Percentiles rank a stretch among this genome's conserved stretches.
Evolutionary conservation across 2,888 invertebrate genomes (phyloP).

Genomic region (Caenorhabditis sp.): DNA sequence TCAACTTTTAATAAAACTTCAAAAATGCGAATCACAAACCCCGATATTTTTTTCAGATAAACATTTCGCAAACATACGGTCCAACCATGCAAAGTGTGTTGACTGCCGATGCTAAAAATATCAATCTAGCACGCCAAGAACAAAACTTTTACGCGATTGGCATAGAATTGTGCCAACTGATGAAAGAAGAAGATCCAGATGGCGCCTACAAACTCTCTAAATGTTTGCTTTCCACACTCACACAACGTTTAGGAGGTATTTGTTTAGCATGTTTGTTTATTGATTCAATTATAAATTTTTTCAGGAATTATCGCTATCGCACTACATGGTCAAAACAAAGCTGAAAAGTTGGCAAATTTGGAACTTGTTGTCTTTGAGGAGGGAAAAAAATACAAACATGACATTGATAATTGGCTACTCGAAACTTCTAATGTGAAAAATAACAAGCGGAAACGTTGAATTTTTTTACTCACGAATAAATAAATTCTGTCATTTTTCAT

Average conservation of each 20-base stretch:
- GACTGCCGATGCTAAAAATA: conserved; percentile 30
- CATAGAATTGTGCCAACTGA: conserved; percentile 25
- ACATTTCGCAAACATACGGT: conserved; percentile 36
- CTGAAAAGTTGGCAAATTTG: conserved; percentile 34
- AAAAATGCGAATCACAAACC: too few relatives aligned
- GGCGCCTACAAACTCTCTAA: conserved; percentile 33
- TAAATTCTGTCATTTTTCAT: neutral
- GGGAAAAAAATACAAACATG: conserved; percentile 20
- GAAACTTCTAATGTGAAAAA: conserved; percentile 4
- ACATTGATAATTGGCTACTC: conserved; percentile 29
- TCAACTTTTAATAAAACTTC: neutral
- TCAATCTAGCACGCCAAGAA: conserved; percentile 31
- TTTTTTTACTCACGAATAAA: neutral
- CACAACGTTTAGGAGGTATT: conserved; percentile 44
- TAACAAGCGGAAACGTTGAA: conserved; percentile 8
- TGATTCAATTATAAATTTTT: conserved; percentile 1
- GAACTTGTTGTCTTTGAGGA: conserved; percentile 25
- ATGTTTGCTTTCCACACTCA: conserved; percentile 41
- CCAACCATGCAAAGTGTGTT: conserved; percentile 39
- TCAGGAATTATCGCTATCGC: conserved; percentile 40
- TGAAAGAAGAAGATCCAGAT: conserved; percentile 21
- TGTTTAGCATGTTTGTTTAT: neutral
- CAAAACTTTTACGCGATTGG: conserved; percentile 29
- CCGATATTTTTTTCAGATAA: conserved; percentile 34
- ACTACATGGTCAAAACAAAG: conserved; percentile 27